A percentile compares a stretch with the other conserved stretches of the same genome.
Evolutionary conservation across 1,140 invertebrate genomes (phyloP).

Genomic region (Oryzaephilus surinamensis): DNA sequence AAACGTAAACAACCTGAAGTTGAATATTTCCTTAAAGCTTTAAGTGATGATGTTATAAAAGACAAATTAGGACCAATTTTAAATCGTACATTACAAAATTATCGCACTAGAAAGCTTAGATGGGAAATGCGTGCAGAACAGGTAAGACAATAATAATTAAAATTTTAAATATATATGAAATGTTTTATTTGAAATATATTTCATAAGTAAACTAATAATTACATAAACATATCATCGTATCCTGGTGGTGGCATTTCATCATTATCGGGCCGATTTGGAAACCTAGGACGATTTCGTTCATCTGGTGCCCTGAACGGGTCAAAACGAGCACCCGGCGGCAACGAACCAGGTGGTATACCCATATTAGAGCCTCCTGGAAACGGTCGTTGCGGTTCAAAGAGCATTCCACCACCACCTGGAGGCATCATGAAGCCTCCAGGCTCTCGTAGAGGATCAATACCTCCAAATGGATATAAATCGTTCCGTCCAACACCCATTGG

Average conservation of each 20-base stretch:
- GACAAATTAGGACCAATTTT: conserved; percentile 41
- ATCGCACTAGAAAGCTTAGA: conserved; percentile 35
- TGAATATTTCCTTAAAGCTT: too few species aligned
- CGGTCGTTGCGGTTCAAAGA: conserved; percentile 52
- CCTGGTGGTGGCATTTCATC: conserved; percentile 65
- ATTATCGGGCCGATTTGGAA: conserved; percentile 47
- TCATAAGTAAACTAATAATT: conserved; percentile 18
- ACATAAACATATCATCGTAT: conserved; percentile 68
- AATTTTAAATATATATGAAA: not conserved
- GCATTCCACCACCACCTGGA: conserved; percentile 47
- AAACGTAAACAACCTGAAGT: too few species aligned
- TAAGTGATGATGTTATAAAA: too few species aligned
- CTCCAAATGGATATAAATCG: conserved; percentile 64
- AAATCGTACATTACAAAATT: conserved; percentile 41
- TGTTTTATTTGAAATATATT: not conserved
- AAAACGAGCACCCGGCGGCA: conserved; percentile 68
- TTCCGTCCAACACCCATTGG: conserved; percentile 49
- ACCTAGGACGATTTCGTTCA: conserved; percentile 26
- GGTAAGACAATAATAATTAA: conserved; percentile 26
- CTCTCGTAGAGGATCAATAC: conserved; percentile 29
- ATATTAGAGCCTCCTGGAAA: conserved; percentile 4
- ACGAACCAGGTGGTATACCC: conserved; percentile 40
- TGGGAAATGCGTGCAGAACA: conserved; percentile 38
- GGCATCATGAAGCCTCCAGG: conserved; percentile 9
- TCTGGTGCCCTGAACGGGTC: conserved; percentile 69